phyloP scores from a whole-genome alignment of 92 coral and sea anemone species.

The Phenganax marumi region DNA sequence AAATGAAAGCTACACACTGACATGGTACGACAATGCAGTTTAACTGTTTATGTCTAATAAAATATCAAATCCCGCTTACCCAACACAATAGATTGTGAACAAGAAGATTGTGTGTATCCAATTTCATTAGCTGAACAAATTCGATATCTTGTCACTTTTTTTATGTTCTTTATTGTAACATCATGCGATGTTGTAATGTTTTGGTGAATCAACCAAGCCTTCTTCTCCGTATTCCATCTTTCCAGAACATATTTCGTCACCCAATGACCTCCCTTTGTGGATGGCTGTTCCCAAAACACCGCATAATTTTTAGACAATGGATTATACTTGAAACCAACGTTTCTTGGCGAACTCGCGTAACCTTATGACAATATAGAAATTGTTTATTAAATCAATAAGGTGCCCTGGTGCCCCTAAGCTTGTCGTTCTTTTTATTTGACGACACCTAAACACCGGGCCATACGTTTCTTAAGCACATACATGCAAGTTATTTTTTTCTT shows the following conservation, averaged over 20 bases:
- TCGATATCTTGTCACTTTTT: slow-evolving; percentile 10
- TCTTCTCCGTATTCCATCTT: not conserved
- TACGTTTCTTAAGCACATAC: too few relatives aligned
- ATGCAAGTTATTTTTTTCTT: too few relatives aligned
- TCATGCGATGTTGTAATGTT: not conserved
- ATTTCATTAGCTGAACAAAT: slow-evolving; percentile 28
- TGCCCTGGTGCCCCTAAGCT: not conserved
- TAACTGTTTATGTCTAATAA: not conserved
- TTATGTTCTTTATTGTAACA: not conserved
- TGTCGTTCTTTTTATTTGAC: not conserved
- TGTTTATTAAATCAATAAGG: not conserved
- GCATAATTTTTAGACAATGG: not conserved
- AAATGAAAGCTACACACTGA: too few relatives aligned
- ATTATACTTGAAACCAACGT: not conserved
- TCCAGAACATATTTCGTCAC: slow-evolving; percentile 9
- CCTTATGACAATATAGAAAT: not conserved
- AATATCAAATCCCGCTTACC: not conserved
- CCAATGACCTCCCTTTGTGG: not conserved
- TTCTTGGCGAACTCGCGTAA: slow-evolving; percentile 22
- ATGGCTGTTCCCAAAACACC: slow-evolving; percentile 30
- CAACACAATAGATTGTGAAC: slow-evolving; percentile 27
- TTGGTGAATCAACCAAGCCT: not conserved
- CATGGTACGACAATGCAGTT: not conserved
- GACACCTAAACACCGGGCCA: too few relatives aligned
- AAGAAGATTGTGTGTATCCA: slow-evolving; percentile 29